phyloP scores from a whole-genome alignment of 2,888 invertebrate species.

The Tipula helvola region DNA sequence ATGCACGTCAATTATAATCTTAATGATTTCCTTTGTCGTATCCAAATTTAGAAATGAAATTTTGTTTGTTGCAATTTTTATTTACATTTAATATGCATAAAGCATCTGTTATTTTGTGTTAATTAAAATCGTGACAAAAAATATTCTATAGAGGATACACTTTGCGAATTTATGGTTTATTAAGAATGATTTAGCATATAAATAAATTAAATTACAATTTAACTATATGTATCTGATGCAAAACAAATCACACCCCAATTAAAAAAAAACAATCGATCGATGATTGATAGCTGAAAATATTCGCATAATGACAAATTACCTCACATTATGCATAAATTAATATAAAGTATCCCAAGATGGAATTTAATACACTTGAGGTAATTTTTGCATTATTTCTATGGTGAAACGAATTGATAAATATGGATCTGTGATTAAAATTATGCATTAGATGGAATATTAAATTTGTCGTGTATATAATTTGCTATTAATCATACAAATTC shows the following conservation, averaged over 20 bases:
- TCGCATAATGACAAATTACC: background rate
- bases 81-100: background rate
- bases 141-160: too few relatives aligned
- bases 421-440: background rate
- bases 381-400: background rate
- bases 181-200: background rate
- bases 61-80: background rate
- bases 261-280: background rate
- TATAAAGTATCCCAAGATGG: background rate
- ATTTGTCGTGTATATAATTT: background rate
- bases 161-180: background rate
- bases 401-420: background rate
- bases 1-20: background rate
- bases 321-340: background rate
- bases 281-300: background rate
- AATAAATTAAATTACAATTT: background rate
- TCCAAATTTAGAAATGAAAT: too few relatives aligned
- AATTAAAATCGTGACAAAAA: background rate
- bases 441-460: background rate
- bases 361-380: background rate
- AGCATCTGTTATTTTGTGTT: background rate
- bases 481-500: too few relatives aligned
- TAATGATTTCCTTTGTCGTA: background rate
- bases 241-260: background rate
- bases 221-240: background rate